Conservation (phyloP, 2,113 vertebrate genomes). For the Dipodomys merriami region DNA sequence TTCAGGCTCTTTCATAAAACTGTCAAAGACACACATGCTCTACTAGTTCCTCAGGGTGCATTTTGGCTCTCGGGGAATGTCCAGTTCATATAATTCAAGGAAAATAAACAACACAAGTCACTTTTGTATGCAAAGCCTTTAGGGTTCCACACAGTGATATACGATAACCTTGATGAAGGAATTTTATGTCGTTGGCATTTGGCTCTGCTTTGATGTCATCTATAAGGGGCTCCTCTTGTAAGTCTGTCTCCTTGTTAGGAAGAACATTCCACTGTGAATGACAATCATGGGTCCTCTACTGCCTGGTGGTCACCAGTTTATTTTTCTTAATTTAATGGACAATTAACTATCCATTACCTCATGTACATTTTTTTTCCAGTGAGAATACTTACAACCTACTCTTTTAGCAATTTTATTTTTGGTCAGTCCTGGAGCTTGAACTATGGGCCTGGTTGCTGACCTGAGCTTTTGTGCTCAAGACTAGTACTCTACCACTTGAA, state of each 20-base stretch:
- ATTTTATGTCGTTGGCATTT: background rate
- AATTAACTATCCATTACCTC: background rate
- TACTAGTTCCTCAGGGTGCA: background rate
- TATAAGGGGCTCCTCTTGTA: background rate
- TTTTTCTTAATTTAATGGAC: background rate
- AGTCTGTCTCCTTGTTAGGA: background rate
- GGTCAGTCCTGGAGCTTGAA: too few relatives aligned
- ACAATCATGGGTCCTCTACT: background rate
- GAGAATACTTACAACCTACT: background rate
- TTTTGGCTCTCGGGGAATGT: conserved; percentile 6
- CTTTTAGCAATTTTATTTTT: background rate
- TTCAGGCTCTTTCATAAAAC: conserved; percentile 10
- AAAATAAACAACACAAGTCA: background rate
- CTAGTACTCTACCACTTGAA: too few relatives aligned
- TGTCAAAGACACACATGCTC: background rate
- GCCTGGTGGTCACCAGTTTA: background rate
- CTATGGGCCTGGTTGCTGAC: too few relatives aligned
- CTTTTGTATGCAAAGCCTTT: background rate
- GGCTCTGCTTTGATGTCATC: background rate
- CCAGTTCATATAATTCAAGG: background rate
- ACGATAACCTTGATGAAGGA: background rate
- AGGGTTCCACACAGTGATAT: background rate
- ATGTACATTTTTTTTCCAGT: background rate
- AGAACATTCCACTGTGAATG: background rate
- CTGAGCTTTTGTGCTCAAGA: too few relatives aligned